A percentile compares a stretch with the other conserved stretches of the same genome.
phyloP scores from a whole-genome alignment of 2,888 invertebrate genomes.

The Cantharis nigra region DNA sequence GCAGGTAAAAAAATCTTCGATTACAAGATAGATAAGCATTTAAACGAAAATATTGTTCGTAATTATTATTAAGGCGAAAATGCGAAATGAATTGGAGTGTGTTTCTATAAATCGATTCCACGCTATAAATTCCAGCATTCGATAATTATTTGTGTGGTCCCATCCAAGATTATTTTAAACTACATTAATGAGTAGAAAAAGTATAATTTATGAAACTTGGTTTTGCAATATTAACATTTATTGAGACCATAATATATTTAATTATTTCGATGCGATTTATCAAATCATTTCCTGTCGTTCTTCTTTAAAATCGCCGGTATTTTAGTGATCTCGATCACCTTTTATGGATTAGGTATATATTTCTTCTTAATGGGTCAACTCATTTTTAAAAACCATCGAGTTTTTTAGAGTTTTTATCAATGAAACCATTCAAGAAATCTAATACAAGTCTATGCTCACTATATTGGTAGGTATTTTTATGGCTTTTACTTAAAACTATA shows the following conservation, averaged over 20 bases:
- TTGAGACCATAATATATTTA: not conserved
- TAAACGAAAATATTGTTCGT: not conserved
- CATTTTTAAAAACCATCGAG: not conserved
- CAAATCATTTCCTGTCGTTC: not conserved
- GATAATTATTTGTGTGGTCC: not conserved
- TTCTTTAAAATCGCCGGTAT: not conserved
- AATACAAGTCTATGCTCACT: not conserved
- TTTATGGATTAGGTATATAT: not conserved
- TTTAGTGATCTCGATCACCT: not conserved
- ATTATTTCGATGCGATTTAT: not conserved
- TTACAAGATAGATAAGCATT: not conserved
- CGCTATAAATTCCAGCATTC: not conserved
- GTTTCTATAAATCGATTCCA: not conserved
- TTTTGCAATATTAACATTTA: not conserved
- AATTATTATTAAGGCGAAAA: not conserved
- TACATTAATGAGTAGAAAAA: not conserved
- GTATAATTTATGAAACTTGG: not conserved
- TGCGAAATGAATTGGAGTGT: not conserved
- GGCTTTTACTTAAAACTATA: constrained; percentile 3
- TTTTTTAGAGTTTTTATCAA: not conserved
- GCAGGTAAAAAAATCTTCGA: not conserved
- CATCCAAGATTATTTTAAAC: not conserved
- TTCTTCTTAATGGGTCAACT: not conserved
- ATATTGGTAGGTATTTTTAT: constrained; percentile 2
- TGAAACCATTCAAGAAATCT: not conserved